Percentiles rank a stretch among this genome's conserved stretches.
These are phyloP conservation scores for Periphyllus acericola DNA, from an alignment of 2,888 invertebrate genomes.

Conservation along the genomic window DNA sequence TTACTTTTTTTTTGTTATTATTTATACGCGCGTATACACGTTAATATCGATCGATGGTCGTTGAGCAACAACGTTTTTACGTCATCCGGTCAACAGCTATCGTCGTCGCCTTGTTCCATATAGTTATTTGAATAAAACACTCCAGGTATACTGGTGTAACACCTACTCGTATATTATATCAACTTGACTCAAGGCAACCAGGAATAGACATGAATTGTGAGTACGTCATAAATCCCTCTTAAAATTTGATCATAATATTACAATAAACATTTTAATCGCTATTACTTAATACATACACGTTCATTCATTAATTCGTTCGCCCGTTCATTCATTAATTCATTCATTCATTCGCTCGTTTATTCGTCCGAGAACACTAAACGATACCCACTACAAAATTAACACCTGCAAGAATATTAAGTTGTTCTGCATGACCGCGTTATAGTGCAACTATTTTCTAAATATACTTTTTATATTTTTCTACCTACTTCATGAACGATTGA, in stretches of 20 bases:
- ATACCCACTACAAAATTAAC: neutral
- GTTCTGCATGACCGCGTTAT: neutral
- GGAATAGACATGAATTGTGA: slow-evolving; percentile 19
- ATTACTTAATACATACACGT: neutral
- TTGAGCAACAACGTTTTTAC: slow-evolving; percentile 32
- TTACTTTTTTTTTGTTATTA: neutral
- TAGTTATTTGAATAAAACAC: slow-evolving; percentile 29
- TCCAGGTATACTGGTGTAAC: slow-evolving; percentile 1
- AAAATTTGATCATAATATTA: slow-evolving; percentile 23
- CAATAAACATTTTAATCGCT: neutral
- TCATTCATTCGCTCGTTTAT: too few relatives aligned
- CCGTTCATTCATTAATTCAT: too few relatives aligned
- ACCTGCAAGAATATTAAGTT: neutral
- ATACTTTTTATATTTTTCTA: too few relatives aligned
- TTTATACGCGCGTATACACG: neutral
- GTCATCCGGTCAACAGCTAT: slow-evolving; percentile 27
- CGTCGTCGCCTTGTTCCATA: slow-evolving; percentile 42
- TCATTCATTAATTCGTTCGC: too few relatives aligned
- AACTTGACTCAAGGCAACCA: slow-evolving; percentile 32
- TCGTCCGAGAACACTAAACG: neutral
- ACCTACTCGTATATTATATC: slow-evolving; percentile 30
- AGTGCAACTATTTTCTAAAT: too few relatives aligned
- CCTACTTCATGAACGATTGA: too few relatives aligned
- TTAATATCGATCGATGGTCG: neutral
- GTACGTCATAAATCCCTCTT: slow-evolving; percentile 30